Base-by-base conservation (phyloP, 1,140 invertebrate species). In the Saccostrea glomerata region DNA sequence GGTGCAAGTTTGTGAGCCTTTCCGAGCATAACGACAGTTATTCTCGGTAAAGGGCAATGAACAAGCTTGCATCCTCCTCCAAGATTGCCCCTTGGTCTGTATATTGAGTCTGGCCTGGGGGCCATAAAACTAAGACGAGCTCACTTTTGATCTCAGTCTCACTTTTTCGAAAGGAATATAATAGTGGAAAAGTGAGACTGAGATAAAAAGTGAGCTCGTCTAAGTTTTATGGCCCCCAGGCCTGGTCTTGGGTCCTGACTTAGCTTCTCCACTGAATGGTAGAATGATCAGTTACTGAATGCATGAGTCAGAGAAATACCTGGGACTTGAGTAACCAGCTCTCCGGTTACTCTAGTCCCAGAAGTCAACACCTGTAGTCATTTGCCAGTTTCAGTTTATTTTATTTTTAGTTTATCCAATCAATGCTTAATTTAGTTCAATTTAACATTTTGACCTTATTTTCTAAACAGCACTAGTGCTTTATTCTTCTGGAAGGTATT, bases 211-310 rank as follows among this genome's bases (percentile, higher is more conserved):
- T n/a, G n/a, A n/a, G n/a, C n/a, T n/a, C n/a, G n/a, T n/a, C n/a
- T n/a, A n/a, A n/a, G n/a, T n/a, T n/a, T n/a, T n/a, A n/a, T n/a
- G n/a, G n/a, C n/a, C n/a, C n/a, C n/a, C n/a, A n/a, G n/a, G n/a
- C n/a, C n/a, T n/a, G 70, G 70, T 77, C 70, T 77, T 36, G 70
- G 70, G 70, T 77, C 70, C 70, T 77, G 70, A 36, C 70, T 77
- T 77, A 77, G 70, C 36, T 77, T 23, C 17, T 66, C 25, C 13
- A 63, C 58, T 17, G 15, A 77, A 25, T 77, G 70, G 25, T 77
- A 77, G 70, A 77, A 77, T 77, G 70, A 77, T 77, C 70, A 77
- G 70, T 77, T 77, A 77, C 70, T 77, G 70, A 77, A 77, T 77
- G 70, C 70, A 77, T 77, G 70, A 77, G 30, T 36, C 70, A 77